These are phyloP conservation scores for Bujurquina vittata DNA, from an alignment of 2,113 vertebrate species.

Conservation along the genomic window DNA sequence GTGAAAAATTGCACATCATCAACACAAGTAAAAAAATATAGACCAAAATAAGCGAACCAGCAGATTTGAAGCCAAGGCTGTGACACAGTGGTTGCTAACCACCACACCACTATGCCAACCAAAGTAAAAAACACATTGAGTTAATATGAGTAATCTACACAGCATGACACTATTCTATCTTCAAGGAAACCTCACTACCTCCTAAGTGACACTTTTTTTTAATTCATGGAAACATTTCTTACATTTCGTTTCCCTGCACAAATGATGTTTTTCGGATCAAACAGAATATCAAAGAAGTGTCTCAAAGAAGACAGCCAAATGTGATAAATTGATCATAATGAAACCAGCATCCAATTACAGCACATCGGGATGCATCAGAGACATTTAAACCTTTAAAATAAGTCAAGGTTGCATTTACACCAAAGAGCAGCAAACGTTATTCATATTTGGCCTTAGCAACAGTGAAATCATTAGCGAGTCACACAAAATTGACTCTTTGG, in stretches of 20 bases:
- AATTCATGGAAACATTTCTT: slow-evolving; percentile 17
- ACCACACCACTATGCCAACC: not conserved
- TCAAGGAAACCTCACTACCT: not conserved
- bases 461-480: slow-evolving; percentile 30
- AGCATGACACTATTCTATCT: not conserved
- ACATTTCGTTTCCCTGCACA: slow-evolving; percentile 36
- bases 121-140: not conserved
- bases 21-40: not conserved
- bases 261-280: slow-evolving; percentile 36
- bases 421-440: slow-evolving; percentile 8
- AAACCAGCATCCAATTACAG: slow-evolving; percentile 39
- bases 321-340: slow-evolving; percentile 58
- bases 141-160: not conserved
- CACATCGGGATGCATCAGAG: slow-evolving; percentile 15
- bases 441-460: not conserved
- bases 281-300: slow-evolving; percentile 35
- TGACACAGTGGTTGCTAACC: not conserved
- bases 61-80: not conserved
- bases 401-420: slow-evolving; percentile 3
- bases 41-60: not conserved
- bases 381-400: slow-evolving; percentile 21
- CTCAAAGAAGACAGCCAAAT: not conserved
- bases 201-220: not conserved
- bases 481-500: slow-evolving; percentile 22
- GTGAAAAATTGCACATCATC: too few species aligned